Base-by-base conservation (phyloP, 2,888 invertebrate species). In the Cryptocheilus praepositus region DNA sequence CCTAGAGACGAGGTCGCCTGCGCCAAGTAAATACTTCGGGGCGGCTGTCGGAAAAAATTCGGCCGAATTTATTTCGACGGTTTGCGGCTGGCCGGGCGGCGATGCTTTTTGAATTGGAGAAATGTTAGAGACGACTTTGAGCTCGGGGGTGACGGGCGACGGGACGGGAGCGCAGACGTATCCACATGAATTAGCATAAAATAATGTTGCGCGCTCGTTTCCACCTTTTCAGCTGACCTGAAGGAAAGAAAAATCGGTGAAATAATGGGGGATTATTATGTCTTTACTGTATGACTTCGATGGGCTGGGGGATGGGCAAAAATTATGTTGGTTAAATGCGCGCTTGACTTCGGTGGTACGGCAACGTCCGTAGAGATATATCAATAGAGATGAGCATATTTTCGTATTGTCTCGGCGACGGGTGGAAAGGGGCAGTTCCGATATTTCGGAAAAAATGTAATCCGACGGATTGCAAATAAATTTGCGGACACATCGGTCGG, bases 121-220 rank as follows among this genome's bases (percentile, higher is more conserved):
- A 57, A 62, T 28, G 8, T 52, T 57, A 60, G 21, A 61, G 28
- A 5, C 57, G 55, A 44, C 64, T 61, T 81, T 83, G 84, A 83
- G 72, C 65, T 16, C 28, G 45, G 43, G 52, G 51, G 84, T 84
- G 64, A 51, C 53, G 69, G 77, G 61, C 76, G 61, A 60, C 64
- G 52, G 63, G 78, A 73, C 84, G 84, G 79, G 64, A 64, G 22
- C 54, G n/a, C 61, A 85, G 84, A 67, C 81, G 67, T 58, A 71
- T 83, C 82, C 78, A 72, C 62, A 69, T 68, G 67, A 71, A 63
- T 69, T 60, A 25, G 36, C 28, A 57, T 56, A 64, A 69, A 58
- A 62, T 67, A 13, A 53, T 67, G 43, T 43, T 16, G 4, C 3
- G 0, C 18, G n/a, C 19, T 0, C 0, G 18, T 55, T 55, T 7